Conservation (phyloP, 2,797 vertebrate genomes). For the Dermochelys coriacea region DNA sequence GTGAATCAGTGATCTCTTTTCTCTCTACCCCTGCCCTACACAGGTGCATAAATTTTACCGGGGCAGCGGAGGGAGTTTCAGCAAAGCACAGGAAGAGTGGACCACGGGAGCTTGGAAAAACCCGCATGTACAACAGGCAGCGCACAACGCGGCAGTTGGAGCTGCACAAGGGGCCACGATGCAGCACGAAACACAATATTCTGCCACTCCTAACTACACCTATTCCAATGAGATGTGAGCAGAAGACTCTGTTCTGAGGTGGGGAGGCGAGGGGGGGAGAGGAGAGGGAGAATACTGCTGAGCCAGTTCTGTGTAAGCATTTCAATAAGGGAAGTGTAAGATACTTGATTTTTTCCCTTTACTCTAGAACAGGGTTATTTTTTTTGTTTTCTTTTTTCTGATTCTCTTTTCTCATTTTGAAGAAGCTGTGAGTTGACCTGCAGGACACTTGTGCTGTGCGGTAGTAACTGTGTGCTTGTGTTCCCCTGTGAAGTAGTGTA, state of each 20-base stretch:
- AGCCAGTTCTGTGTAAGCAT: conserved; percentile 63
- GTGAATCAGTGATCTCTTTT: background rate
- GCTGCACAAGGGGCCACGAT: conserved; percentile 89
- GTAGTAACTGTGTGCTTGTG: conserved; percentile 41
- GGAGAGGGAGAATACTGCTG: conserved; percentile 41
- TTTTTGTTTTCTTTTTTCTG: background rate
- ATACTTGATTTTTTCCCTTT: conserved; percentile 3
- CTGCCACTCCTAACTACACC: conserved; percentile 95
- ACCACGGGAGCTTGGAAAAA: conserved; percentile 97
- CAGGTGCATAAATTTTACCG: conserved; percentile 98
- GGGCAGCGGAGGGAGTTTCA: conserved; percentile 93
- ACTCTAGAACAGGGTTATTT: conserved; percentile 62
- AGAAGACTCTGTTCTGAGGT: conserved; percentile 26
- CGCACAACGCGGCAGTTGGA: conserved; percentile 91
- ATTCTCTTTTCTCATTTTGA: background rate
- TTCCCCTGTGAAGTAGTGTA: conserved; percentile 74
- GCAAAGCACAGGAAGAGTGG: conserved; percentile 98
- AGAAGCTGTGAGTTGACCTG: conserved; percentile 55
- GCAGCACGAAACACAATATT: conserved; percentile 87
- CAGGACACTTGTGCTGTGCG: conserved; percentile 60
- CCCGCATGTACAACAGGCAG: conserved; percentile 93
- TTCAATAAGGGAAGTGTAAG: conserved; percentile 53
- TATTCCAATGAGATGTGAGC: conserved; percentile 97
- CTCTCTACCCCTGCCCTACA: background rate
- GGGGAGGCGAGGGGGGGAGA: background rate